Evolutionary conservation across 2,888 invertebrate species (phyloP), one percentile per base, ranked within the genome.

Genomic region (Tupiocoris notatus): DNA sequence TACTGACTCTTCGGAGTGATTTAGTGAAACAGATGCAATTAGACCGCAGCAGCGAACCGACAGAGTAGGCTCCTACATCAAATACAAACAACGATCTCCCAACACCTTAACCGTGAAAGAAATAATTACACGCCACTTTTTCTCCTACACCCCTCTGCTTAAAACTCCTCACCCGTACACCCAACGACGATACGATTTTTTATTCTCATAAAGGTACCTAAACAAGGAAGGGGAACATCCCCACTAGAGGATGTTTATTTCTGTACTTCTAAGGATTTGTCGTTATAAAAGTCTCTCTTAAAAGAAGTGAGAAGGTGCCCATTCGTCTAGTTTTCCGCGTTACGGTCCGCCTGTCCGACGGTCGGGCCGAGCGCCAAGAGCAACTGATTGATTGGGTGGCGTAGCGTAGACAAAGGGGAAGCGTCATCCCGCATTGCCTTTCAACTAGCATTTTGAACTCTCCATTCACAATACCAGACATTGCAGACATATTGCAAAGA

Each of bases 41-140:
- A 73, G 73, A 54, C 54, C 54, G 73, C 23, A 73, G 18, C 73
- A 62, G n/a, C n/a, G n/a, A n/a, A n/a, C n/a, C n/a, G n/a, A n/a
- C 61, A 54, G 61, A 62, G 62, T 61, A 22, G 63, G 63, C 12
- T 62, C 12, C 73, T 73, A 18, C 73, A 73, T 75, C 75, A 75
- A 75, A 75, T 57, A 64, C 39, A 75, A 75, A 75, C 65, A 65
- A 54, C 65, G 18, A 75, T 75, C 75, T 65, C 57, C 65, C 75
- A 65, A 75, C 75, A 75, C 75, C 75, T 75, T 75, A 65, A 56
- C 64, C 75, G 75, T 75, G 75, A 75, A 75, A 75, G 65, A 75
- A 75, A 65, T 75, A 75, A 75, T 75, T 75, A 75, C 75, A 58
- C 75, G 65, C 65, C 65, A 73, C 65, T 65, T 65, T 39, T 65